Evolutionary conservation across 2,113 vertebrate species (phyloP).

Genomic region (Saccopteryx bilineata): DNA sequence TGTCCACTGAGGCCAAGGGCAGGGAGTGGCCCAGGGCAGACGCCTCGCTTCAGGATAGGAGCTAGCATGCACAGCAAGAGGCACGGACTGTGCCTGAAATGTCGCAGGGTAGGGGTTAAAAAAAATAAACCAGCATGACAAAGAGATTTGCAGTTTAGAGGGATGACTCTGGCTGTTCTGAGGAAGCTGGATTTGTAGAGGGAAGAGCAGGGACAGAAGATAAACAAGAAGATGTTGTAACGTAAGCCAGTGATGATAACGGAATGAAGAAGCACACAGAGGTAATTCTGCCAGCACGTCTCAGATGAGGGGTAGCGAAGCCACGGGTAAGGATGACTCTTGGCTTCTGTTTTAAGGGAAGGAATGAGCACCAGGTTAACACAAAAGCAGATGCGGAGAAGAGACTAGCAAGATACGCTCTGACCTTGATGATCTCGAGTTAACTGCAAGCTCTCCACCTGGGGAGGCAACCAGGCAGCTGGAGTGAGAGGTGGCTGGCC

Average conservation of each 20-base stretch:
- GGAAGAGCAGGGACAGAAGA: neutral
- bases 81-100: accelerated
- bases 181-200: neutral
- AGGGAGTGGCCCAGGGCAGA: neutral
- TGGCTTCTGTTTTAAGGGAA: neutral
- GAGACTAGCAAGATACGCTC: neutral
- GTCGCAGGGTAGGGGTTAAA: no score
- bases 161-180: no score
- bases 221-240: neutral
- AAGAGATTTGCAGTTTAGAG: neutral
- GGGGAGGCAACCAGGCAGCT: neutral
- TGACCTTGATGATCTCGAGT: neutral
- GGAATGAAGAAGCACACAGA: neutral
- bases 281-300: neutral
- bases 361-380: neutral
- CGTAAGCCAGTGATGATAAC: neutral
- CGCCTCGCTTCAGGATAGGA: neutral
- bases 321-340: neutral
- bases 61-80: neutral
- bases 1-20: neutral
- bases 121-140: neutral
- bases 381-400: neutral
- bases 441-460: neutral
- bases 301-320: neutral
- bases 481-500: neutral